Evolutionary conservation across 2,888 invertebrate genomes (phyloP).

Genomic region (Limnephilus marmoratus): DNA sequence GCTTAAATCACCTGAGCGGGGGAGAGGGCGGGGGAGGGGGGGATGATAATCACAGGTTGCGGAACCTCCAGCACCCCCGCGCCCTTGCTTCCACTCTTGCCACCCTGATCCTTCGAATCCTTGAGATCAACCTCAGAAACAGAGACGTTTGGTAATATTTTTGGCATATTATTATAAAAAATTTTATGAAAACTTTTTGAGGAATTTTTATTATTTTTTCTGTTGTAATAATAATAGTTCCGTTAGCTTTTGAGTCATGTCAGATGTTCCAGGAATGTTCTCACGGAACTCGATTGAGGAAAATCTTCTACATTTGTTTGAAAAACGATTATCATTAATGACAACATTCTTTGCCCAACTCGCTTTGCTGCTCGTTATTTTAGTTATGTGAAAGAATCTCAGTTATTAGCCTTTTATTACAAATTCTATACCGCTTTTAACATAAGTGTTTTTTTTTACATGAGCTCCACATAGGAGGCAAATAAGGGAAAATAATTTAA

Average conservation of each 20-base stretch:
- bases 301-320: neutral
- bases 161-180: neutral
- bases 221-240: neutral
- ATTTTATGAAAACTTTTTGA: neutral
- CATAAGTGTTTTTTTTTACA: no score
- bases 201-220: neutral
- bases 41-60: constrained; percentile 65
- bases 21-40: constrained; percentile 43
- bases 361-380: neutral
- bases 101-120: neutral
- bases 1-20: constrained; percentile 56
- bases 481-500: no score
- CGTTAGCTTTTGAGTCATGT: neutral
- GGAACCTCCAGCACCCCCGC: constrained; percentile 51
- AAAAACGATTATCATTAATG: constrained; percentile 2
- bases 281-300: neutral
- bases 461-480: no score
- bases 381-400: neutral
- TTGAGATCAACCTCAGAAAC: constrained; percentile 2
- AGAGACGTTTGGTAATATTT: neutral
- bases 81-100: neutral
- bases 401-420: neutral
- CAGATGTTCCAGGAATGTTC: neutral
- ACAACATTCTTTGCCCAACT: neutral
- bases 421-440: neutral